Conservation (phyloP, 2,797 vertebrate genomes). For the Hydrocynus forskahlii region DNA sequence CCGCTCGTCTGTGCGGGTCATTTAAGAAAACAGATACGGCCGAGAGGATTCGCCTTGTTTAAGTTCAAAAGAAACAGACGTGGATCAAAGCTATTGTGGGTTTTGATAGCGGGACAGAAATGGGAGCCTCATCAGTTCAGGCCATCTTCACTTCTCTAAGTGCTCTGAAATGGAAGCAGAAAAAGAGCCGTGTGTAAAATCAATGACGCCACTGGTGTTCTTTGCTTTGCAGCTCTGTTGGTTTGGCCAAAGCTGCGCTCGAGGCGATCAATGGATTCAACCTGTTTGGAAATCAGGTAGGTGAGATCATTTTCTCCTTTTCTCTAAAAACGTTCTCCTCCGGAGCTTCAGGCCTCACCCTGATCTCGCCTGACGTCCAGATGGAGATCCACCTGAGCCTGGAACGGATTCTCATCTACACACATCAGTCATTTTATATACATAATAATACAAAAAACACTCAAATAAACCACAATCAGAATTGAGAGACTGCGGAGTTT, state of each 20-base stretch:
- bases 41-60: conserved; percentile 46
- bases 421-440: too few species aligned
- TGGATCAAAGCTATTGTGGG: conserved; percentile 16
- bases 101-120: conserved; percentile 41
- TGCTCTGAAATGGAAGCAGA: conserved; percentile 8
- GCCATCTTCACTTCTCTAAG: neutral
- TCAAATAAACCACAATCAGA: too few species aligned
- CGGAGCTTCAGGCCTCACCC: neutral
- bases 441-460: too few species aligned
- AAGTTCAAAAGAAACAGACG: conserved; percentile 36
- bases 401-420: neutral
- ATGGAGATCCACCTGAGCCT: neutral
- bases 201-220: conserved; percentile 19
- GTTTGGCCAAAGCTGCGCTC: conserved; percentile 94
- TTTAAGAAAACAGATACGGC: conserved; percentile 33
- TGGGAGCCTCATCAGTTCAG: conserved; percentile 9
- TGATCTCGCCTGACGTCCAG: neutral
- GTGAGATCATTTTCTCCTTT: neutral
- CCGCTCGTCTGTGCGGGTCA: neutral
- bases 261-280: conserved; percentile 99
- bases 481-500: too few species aligned
- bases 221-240: conserved; percentile 85
- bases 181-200: conserved; percentile 11
- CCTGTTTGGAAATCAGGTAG: conserved; percentile 98
- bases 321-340: neutral